Evolutionary conservation across 1,140 invertebrate genomes (phyloP).

Genomic region (Thaumatotibia leucotreta): DNA sequence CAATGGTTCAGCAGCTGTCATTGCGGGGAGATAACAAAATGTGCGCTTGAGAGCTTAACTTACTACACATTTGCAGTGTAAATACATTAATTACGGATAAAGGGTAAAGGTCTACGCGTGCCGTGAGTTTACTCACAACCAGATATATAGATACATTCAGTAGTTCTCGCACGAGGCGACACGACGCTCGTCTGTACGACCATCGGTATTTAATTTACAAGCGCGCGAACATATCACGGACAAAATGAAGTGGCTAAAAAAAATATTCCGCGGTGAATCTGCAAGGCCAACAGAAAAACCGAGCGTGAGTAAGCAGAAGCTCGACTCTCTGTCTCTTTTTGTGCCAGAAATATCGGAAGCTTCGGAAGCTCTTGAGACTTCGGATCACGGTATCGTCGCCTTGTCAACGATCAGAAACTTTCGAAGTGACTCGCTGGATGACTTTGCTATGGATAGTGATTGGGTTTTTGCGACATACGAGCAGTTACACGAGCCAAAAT

Average conservation of each 20-base stretch:
- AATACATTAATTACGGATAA: slow-evolving; percentile 68
- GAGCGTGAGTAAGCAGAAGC: slow-evolving; percentile 22
- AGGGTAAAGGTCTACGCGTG: slow-evolving; percentile 71
- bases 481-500: slow-evolving; percentile 48
- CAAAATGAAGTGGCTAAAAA: slow-evolving; percentile 81
- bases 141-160: slow-evolving; percentile 8
- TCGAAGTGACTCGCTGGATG: slow-evolving; percentile 44
- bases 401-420: slow-evolving; percentile 65
- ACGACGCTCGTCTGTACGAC: not conserved
- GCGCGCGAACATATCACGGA: slow-evolving; percentile 79
- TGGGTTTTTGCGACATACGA: slow-evolving; percentile 58
- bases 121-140: slow-evolving; percentile 40
- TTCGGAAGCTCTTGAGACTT: slow-evolving; percentile 20
- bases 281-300: slow-evolving; percentile 54
- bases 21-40: slow-evolving; percentile 29
- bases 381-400: slow-evolving; percentile 41
- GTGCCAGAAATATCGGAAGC: slow-evolving; percentile 19
- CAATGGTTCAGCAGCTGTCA: slow-evolving; percentile 59
- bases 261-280: slow-evolving; percentile 75
- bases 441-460: slow-evolving; percentile 55
- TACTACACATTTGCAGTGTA: slow-evolving; percentile 45
- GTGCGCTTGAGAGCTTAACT: not conserved
- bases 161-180: not conserved
- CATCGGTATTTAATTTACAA: not conserved
- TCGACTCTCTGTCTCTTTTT: slow-evolving; percentile 19